These are phyloP conservation scores for Aplocera efformata DNA, from an alignment of 2,888 invertebrate genomes.

Conservation along the genomic window DNA sequence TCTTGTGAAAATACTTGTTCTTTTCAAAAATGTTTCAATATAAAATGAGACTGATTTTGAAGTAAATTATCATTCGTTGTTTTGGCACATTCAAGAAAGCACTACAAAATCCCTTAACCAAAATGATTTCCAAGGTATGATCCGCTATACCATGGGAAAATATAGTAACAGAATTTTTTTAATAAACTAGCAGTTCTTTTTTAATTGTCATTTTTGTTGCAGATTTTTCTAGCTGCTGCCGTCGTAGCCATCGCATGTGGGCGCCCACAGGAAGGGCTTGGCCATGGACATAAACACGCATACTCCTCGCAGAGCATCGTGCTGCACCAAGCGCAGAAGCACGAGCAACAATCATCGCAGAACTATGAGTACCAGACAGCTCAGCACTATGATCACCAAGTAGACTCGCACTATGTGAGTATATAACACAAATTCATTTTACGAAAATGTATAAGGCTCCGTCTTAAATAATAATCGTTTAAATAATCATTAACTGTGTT, in stretches of 20 bases:
- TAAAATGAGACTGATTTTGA: no score
- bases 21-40: neutral
- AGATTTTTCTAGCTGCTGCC: slow-evolving; percentile 34
- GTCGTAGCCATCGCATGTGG: slow-evolving; percentile 31
- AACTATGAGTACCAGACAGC: slow-evolving; percentile 3
- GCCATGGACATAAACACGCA: slow-evolving; percentile 34
- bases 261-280: slow-evolving; percentile 33
- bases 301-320: slow-evolving; percentile 43
- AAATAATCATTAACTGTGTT: no score
- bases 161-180: no score
- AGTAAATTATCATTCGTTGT: neutral
- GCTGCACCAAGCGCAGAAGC: slow-evolving; percentile 34
- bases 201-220: neutral
- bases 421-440: no score
- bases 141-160: no score
- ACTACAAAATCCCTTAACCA: no score
- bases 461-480: no score
- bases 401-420: slow-evolving; percentile 15
- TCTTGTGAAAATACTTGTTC: no score
- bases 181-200: no score
- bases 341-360: neutral
- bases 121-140: no score
- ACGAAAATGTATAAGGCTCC: no score
- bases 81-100: no score
- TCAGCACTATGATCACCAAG: slow-evolving; percentile 5